Evolutionary conservation across 2,113 vertebrate species (phyloP).

Genomic region (Ictalurus furcatus): DNA sequence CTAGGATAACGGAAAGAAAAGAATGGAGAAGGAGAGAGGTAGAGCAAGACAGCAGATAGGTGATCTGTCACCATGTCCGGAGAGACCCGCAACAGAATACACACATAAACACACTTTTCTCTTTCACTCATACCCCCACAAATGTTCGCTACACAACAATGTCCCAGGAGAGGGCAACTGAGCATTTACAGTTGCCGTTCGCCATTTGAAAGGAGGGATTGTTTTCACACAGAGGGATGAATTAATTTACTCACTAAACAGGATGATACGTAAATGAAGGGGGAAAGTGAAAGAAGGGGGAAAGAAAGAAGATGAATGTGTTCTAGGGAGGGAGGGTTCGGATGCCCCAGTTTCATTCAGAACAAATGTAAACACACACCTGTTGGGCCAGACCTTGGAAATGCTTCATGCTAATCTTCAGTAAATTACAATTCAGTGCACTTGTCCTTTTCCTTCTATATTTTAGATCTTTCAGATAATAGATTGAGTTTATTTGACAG

Average conservation of each 20-base stretch:
- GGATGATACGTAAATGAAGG: conserved; percentile 65
- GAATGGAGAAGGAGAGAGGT: conserved; percentile 8
- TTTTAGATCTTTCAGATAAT: no score
- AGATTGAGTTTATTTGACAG: not conserved
- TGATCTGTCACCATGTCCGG: conserved; percentile 30
- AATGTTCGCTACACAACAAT: conserved; percentile 30
- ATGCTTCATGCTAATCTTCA: conserved; percentile 10
- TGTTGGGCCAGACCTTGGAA: conserved; percentile 22
- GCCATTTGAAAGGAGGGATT: conserved; percentile 67
- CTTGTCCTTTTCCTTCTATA: not conserved
- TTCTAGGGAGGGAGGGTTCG: conserved; percentile 43
- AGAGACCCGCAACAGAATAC: conserved; percentile 41
- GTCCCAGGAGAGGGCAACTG: conserved; percentile 40
- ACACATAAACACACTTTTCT: conserved; percentile 21
- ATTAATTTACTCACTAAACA: conserved; percentile 70
- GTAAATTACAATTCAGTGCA: conserved; percentile 1
- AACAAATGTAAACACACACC: conserved; percentile 50
- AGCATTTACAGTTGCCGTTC: conserved; percentile 27
- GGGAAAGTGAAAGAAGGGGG: conserved; percentile 25
- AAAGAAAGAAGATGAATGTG: conserved; percentile 50
- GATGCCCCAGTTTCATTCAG: conserved; percentile 68
- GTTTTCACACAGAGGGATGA: conserved; percentile 71
- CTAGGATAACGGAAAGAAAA: conserved; percentile 35
- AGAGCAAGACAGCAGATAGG: conserved; percentile 1
- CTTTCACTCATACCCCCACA: not conserved